phyloP scores from a whole-genome alignment of 2,113 vertebrate genomes.

The Psittacus erithacus region DNA sequence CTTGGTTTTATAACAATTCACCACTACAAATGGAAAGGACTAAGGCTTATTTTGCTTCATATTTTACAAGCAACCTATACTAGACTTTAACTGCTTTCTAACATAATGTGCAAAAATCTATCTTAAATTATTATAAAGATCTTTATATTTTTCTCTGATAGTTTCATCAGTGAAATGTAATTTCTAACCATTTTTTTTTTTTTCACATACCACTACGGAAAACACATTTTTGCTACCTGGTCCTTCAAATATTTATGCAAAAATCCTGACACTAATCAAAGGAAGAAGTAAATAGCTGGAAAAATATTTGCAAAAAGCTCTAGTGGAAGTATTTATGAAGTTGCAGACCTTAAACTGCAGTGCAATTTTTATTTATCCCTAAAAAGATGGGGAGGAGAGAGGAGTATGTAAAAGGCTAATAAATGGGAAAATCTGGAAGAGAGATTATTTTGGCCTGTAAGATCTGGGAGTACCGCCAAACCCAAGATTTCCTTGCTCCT shows the following conservation, averaged over 20 bases:
- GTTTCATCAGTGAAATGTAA: not conserved
- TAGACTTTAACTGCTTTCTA: not conserved
- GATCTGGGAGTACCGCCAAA: accelerated
- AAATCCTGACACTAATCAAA: not conserved
- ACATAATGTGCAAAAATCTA: not conserved
- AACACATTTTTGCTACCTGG: not conserved
- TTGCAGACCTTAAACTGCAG: not conserved
- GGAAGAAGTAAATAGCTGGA: not conserved
- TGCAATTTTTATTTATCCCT: not conserved
- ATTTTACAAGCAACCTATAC: not conserved
- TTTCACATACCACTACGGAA: not conserved
- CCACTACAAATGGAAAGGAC: not conserved
- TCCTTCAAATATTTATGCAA: not conserved
- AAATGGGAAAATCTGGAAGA: not conserved
- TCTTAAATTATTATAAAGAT: not conserved
- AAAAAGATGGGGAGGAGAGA: not conserved
- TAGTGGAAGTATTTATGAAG: not conserved
- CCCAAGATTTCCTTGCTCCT: not conserved
- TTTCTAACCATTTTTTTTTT: not conserved
- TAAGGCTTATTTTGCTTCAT: not conserved
- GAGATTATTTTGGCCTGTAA: not conserved
- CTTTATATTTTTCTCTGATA: not conserved
- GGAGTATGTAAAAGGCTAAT: accelerated
- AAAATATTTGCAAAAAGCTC: not conserved
- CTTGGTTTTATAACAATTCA: not conserved